Conservation (phyloP, 30 jellyfish, hydroid and myxozoan genomes). For the Catostylus mosaicus region DNA sequence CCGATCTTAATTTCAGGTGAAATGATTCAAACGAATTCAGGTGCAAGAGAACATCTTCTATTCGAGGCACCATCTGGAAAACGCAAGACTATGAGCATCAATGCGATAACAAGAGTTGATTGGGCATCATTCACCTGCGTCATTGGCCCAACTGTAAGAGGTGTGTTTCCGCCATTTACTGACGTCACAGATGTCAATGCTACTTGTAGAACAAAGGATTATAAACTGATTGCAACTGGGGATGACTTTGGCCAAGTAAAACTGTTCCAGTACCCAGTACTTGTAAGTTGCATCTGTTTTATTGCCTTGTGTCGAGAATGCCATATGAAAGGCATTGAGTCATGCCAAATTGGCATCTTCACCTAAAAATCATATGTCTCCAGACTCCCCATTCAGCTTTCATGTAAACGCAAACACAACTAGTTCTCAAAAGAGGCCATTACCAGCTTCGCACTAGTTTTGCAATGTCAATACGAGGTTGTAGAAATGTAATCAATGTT, state of each 20-base stretch:
- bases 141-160: conserved; percentile 95
- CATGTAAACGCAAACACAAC: too few species aligned
- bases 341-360: too few species aligned
- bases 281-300: conserved; percentile 52
- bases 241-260: conserved; percentile 97
- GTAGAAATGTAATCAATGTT: too few species aligned
- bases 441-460: too few species aligned
- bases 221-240: conserved; percentile 88
- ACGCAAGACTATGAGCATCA: conserved; percentile 88
- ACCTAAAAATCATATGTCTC: too few species aligned
- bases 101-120: conserved; percentile 82
- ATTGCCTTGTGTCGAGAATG: too few species aligned
- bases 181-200: conserved; percentile 97
- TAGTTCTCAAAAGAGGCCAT: too few species aligned
- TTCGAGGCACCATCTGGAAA: conserved; percentile 95
- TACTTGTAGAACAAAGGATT: conserved; percentile 83
- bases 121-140: conserved; percentile 93
- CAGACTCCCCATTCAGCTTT: too few species aligned
- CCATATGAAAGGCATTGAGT: too few species aligned
- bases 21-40: conserved; percentile 92
- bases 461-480: too few species aligned
- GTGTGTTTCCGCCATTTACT: conserved; percentile 90
- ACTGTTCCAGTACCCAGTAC: conserved; percentile 84
- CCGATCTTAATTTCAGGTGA: too few species aligned
- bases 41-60: conserved; percentile 93